Evolutionary conservation across 1,140 invertebrate genomes (phyloP), one percentile per base, ranked within the genome.

Genomic region (Neuroterus valhalla): DNA sequence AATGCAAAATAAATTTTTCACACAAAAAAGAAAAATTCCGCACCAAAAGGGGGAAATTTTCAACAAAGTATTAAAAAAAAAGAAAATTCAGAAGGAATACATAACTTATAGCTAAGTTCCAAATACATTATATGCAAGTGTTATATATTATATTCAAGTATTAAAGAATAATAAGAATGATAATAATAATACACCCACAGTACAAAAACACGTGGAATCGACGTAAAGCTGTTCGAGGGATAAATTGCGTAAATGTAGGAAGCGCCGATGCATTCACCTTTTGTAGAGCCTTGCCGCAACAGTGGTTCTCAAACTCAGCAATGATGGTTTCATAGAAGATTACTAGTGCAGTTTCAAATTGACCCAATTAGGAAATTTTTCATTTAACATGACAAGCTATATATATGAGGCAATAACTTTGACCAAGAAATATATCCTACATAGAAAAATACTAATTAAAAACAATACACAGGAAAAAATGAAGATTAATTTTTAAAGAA

Each of bases 241-340:
- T 86, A 84, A 83, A 86, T 89, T 88, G 86, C 86, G 82, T 87
- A 88, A 87, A 87, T 88, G 82, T 84, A 89, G 88, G 86, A 89
- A 88, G 87, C 84, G 82, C 81, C 82, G 83, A 89, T 89, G 87
- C 87, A 88, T 89, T 89, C 86, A 87, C 87, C 87, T 88, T 89
- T 88, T 86, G 83, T 82, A 72, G 82, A 89, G 83, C 86, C 88
- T 89, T 86, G 86, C 71, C 75, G 71, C 70, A 50, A 26, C 86
- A 88, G 86, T 76, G 87, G 68, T 74, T 85, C 86, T 88, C 88
- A 77, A 76, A 62, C 75, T 42, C 67, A 68, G 12, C 62, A 55
- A 67, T 66, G 75, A 44, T 17, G 70, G 43, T 21, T 75, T 52
- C 45, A 62, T 68, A 74, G 71, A 45, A 78, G 72, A 75, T 67